These are phyloP conservation scores for Spilarctia lutea DNA, from an alignment of 2,888 invertebrate genomes.

Conservation along the genomic window DNA sequence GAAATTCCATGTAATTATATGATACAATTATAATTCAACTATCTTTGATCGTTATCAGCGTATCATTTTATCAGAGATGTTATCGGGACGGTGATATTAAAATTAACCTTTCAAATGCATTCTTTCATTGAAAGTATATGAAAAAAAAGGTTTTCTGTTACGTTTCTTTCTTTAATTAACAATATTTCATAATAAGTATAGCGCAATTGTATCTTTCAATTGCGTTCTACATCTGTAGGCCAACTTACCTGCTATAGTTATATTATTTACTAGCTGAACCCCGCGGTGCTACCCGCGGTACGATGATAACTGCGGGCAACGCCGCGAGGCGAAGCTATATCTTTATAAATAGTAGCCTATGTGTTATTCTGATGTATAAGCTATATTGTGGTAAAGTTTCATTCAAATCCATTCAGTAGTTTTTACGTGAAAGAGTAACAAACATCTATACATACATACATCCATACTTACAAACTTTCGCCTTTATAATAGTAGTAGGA, in stretches of 20 bases:
- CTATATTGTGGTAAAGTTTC: too few relatives aligned
- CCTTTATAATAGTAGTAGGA: too few relatives aligned
- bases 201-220: neutral
- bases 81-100: conserved; percentile 1
- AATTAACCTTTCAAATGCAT: conserved; percentile 1
- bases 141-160: neutral
- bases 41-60: neutral
- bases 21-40: neutral
- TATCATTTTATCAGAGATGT: conserved; percentile 3
- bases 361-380: too few relatives aligned
- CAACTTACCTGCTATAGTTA: neutral
- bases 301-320: too few relatives aligned
- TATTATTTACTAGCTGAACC: too few relatives aligned
- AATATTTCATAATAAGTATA: neutral
- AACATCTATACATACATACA: too few relatives aligned
- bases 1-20: neutral
- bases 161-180: neutral
- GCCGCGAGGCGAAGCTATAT: too few relatives aligned
- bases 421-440: too few relatives aligned
- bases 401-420: too few relatives aligned
- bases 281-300: too few relatives aligned
- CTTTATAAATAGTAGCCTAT: too few relatives aligned
- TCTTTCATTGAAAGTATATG: neutral
- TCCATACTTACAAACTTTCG: too few relatives aligned
- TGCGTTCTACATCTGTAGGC: neutral